Evolutionary conservation across 1,140 invertebrate genomes (phyloP).

Genomic region (Trichogramma pretiosum): DNA sequence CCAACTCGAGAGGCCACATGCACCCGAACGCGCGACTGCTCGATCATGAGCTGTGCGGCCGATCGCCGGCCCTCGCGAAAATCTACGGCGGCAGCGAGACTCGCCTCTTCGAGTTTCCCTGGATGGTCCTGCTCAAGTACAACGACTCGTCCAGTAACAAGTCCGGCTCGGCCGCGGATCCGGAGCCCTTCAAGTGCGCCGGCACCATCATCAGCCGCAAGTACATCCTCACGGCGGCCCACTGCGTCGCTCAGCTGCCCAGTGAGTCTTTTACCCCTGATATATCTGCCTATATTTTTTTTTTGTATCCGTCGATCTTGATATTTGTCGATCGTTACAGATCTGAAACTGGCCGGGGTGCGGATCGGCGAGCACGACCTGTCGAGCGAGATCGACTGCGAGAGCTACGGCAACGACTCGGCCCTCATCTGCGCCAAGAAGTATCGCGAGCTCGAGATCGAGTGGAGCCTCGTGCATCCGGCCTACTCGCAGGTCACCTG

Average conservation of each 20-base stretch:
- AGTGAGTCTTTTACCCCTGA: constrained; percentile 1
- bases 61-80: constrained; percentile 19
- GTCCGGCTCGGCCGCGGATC: not conserved
- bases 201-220: constrained; percentile 49
- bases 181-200: not conserved
- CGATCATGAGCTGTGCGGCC: constrained; percentile 30
- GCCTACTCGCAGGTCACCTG: constrained; percentile 39
- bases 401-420: constrained; percentile 29
- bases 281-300: not conserved
- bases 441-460: constrained; percentile 48
- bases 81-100: constrained; percentile 50
- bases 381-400: constrained; percentile 47
- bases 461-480: constrained; percentile 46
- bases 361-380: constrained; percentile 39
- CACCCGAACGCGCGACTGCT: constrained; percentile 41
- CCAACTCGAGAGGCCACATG: too few species aligned
- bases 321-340: not conserved
- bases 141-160: constrained; percentile 29
- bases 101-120: constrained; percentile 49
- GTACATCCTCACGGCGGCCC: constrained; percentile 59
- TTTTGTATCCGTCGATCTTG: not conserved
- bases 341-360: constrained; percentile 5
- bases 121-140: constrained; percentile 52
- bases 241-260: constrained; percentile 45
- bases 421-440: constrained; percentile 43